Evolutionary conservation across 2,113 vertebrate species (phyloP).

Genomic region (Craseonycteris thonglongyai): DNA sequence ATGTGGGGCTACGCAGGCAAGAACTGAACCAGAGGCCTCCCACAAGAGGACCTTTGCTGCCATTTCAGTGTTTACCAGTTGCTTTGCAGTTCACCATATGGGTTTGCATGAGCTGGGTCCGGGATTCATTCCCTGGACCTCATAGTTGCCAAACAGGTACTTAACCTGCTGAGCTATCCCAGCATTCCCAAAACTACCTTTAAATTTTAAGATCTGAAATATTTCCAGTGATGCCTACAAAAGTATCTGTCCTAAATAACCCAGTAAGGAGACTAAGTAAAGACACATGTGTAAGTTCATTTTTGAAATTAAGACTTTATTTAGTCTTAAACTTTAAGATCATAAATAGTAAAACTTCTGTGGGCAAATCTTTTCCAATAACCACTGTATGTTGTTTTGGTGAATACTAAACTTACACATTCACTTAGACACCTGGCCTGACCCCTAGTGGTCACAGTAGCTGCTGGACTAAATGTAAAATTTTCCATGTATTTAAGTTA

Average conservation of each 20-base stretch:
- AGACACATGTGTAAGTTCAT: background rate
- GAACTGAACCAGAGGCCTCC: too few species aligned
- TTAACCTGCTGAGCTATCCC: too few species aligned
- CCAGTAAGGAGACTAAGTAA: background rate
- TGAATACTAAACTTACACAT: background rate
- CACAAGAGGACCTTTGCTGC: too few species aligned
- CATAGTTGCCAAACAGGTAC: too few species aligned
- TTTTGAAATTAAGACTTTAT: background rate
- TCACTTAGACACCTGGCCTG: background rate
- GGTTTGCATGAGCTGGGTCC: too few species aligned
- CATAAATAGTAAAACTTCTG: background rate
- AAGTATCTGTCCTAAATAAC: background rate
- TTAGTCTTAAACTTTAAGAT: background rate
- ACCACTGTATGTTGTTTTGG: background rate
- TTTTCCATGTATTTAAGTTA: background rate
- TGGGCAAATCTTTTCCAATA: background rate
- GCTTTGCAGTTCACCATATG: too few species aligned
- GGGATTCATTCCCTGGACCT: too few species aligned
- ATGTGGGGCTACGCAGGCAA: too few species aligned
- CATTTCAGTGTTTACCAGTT: too few species aligned
- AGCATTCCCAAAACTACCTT: too few species aligned
- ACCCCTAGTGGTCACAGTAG: background rate
- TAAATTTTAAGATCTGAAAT: background rate
- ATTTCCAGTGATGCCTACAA: background rate
- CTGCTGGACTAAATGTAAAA: background rate